These are phyloP conservation scores for Caenorhabditis inopinata DNA, from an alignment of 1,140 invertebrate genomes.

Conservation along the genomic window DNA sequence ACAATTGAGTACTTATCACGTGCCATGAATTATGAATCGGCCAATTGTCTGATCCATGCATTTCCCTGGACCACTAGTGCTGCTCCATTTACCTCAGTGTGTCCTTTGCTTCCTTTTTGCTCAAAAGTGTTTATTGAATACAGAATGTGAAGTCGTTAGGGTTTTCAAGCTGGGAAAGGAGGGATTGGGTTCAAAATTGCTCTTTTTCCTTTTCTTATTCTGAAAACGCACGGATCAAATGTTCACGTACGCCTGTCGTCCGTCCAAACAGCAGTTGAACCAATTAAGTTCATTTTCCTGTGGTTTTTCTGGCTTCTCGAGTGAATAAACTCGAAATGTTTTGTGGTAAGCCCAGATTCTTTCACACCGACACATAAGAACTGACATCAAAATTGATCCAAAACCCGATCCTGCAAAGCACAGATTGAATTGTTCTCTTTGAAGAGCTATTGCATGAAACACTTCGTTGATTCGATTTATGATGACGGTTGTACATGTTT, in stretches of 20 bases:
- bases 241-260: neutral
- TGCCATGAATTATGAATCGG: conserved; percentile 31
- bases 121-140: conserved; percentile 32
- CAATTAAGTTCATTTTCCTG: conserved; percentile 1
- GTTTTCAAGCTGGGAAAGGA: neutral
- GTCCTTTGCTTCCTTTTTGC: conserved; percentile 28
- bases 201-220: neutral
- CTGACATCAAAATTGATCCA: too few species aligned
- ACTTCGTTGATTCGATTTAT: too few species aligned
- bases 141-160: conserved; percentile 33
- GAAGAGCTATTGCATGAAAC: too few species aligned
- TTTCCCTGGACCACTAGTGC: neutral
- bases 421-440: too few species aligned
- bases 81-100: conserved; percentile 15
- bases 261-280: neutral
- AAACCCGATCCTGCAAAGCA: too few species aligned
- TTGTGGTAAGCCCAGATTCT: too few species aligned
- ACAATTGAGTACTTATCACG: conserved; percentile 8
- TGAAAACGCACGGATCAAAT: conserved; percentile 12
- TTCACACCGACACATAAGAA: too few species aligned
- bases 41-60: conserved; percentile 32
- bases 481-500: too few species aligned
- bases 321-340: too few species aligned
- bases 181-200: neutral
- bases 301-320: neutral